These are phyloP conservation scores for Chanos chanos DNA, from an alignment of 2,797 vertebrate species.

Conservation along the genomic window DNA sequence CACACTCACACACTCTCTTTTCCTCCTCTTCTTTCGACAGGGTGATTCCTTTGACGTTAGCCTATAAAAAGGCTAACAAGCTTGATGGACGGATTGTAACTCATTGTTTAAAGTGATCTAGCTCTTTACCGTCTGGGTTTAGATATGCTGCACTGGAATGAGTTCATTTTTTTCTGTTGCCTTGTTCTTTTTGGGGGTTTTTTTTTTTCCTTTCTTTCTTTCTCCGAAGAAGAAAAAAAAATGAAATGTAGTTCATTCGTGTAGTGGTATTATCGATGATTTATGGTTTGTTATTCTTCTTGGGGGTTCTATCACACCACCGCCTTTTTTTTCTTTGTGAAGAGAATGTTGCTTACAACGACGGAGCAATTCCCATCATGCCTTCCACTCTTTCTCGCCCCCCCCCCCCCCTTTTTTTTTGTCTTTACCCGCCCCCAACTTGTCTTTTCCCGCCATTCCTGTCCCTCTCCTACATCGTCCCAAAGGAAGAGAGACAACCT, in stretches of 20 bases:
- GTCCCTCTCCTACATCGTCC: not conserved
- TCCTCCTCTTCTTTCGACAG: constrained; percentile 20
- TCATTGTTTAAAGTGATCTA: constrained; percentile 33
- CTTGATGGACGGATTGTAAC: constrained; percentile 42
- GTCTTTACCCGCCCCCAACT: too few relatives aligned
- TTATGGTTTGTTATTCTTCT: constrained; percentile 42
- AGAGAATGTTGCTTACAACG: constrained; percentile 29
- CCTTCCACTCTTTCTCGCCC: not conserved
- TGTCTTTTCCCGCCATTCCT: too few relatives aligned
- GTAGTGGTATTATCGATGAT: constrained; percentile 38
- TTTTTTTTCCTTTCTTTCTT: constrained; percentile 29
- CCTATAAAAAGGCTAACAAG: constrained; percentile 48
- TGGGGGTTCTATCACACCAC: constrained; percentile 24
- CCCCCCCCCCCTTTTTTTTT: too few relatives aligned
- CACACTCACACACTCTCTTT: constrained; percentile 3
- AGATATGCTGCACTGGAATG: constrained; percentile 51
- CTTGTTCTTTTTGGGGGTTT: constrained; percentile 27
- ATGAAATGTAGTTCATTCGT: constrained; percentile 45
- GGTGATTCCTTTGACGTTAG: constrained; percentile 13
- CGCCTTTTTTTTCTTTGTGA: constrained; percentile 11
- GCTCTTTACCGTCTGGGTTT: constrained; percentile 43
- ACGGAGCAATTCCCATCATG: constrained; percentile 9
- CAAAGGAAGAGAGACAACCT: constrained; percentile 4
- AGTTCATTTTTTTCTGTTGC: constrained; percentile 41
- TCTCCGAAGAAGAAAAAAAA: constrained; percentile 39